A percentile compares a stretch with the other conserved stretches of the same genome.
These are phyloP conservation scores for Stichodactyla helianthus DNA, from an alignment of 64 coral and sea anemone species.

Conservation along the genomic window DNA sequence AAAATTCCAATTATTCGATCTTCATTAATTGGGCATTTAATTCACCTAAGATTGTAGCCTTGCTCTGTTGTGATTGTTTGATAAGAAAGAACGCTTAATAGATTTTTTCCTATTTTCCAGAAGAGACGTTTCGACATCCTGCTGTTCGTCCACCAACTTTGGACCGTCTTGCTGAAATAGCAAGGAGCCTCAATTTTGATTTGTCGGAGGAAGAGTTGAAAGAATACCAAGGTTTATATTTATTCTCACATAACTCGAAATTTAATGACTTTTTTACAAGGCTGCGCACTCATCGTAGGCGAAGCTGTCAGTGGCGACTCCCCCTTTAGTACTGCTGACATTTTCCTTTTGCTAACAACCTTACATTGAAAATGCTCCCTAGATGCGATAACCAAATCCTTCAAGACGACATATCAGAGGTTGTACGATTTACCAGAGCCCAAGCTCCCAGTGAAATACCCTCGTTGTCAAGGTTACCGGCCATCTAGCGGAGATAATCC, in stretches of 20 bases:
- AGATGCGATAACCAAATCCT: background rate
- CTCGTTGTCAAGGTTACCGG: constrained; percentile 15
- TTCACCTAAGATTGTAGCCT: too few species aligned
- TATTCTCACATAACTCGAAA: background rate
- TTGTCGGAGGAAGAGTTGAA: constrained; percentile 25
- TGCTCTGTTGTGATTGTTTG: too few species aligned
- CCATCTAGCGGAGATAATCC: constrained; percentile 16
- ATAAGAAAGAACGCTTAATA: too few species aligned
- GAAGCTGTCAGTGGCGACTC: too few species aligned
- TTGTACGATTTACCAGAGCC: constrained; percentile 33
- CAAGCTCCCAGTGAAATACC: constrained; percentile 52
- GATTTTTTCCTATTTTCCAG: background rate
- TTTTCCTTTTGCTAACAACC: too few species aligned
- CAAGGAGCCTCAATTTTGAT: constrained; percentile 13
- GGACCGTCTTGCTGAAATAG: constrained; percentile 28
- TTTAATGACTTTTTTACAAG: background rate
- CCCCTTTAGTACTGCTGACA: too few species aligned
- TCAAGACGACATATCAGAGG: background rate
- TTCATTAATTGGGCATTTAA: too few species aligned
- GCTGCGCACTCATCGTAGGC: too few species aligned
- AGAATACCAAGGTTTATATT: background rate
- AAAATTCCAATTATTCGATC: too few species aligned
- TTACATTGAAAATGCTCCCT: too few species aligned
- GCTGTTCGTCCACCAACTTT: constrained; percentile 41
- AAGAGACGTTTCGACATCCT: background rate